A percentile compares a stretch with the other conserved stretches of the same genome.
These are phyloP conservation scores for Phainopepla nitens DNA, from an alignment of 2,113 vertebrate species.

Conservation along the genomic window DNA sequence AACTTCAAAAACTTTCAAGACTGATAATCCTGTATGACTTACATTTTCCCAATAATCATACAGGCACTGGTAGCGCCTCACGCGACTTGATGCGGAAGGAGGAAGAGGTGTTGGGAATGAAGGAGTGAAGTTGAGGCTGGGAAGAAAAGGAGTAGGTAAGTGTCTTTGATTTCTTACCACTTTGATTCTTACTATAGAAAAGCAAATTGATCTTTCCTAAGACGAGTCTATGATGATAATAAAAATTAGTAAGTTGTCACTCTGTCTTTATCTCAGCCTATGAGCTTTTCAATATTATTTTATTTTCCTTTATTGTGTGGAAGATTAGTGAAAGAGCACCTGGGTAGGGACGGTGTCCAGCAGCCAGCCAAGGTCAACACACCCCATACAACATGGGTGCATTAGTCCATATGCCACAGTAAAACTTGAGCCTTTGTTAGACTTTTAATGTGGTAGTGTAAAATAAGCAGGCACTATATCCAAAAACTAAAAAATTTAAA, in stretches of 20 bases:
- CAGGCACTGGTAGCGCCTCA: not conserved
- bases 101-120: not conserved
- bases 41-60: not conserved
- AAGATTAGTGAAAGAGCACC: not conserved
- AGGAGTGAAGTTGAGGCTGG: not conserved
- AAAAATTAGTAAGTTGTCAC: too few species aligned
- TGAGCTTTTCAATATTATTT: not conserved
- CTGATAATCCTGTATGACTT: not conserved
- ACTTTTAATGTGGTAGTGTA: not conserved
- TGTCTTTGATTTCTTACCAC: not conserved
- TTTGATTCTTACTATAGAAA: too few species aligned
- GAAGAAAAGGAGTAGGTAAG: not conserved
- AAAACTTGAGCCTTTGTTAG: not conserved
- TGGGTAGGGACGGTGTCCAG: not conserved
- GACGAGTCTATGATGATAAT: accelerated
- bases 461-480: not conserved
- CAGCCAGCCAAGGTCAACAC: not conserved
- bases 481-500: not conserved
- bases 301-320: not conserved
- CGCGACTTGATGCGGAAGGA: accelerated
- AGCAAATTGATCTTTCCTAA: not conserved
- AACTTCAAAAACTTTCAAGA: not conserved
- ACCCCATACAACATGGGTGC: not conserved
- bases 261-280: not conserved
- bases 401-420: not conserved